phyloP scores from a whole-genome alignment of 2,797 vertebrate genomes.

The Intellagama lesueurii region DNA sequence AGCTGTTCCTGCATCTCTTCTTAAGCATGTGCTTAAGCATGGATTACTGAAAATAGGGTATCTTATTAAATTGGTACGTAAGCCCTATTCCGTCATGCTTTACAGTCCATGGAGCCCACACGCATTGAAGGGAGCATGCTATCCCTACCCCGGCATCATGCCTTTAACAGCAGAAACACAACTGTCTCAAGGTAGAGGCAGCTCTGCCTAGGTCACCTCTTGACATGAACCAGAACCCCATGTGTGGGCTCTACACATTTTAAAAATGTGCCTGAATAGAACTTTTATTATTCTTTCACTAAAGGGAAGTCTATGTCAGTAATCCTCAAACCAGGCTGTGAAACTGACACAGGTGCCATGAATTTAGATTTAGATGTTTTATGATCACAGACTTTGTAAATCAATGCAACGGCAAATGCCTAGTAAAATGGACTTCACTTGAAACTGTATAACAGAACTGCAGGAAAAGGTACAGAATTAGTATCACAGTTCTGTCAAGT shows the following conservation, averaged over 20 bases:
- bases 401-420: neutral
- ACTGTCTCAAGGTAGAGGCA: too few species aligned
- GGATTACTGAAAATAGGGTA: neutral
- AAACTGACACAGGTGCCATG: neutral
- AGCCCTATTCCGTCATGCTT: too few species aligned
- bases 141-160: too few species aligned
- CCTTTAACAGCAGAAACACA: too few species aligned
- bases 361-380: neutral
- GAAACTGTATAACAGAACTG: neutral
- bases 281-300: neutral
- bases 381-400: neutral
- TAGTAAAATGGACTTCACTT: neutral
- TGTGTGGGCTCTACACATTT: too few species aligned
- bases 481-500: neutral
- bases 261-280: too few species aligned
- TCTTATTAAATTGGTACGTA: neutral
- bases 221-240: too few species aligned
- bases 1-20: neutral
- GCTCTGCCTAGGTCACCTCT: too few species aligned
- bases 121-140: too few species aligned
- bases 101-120: too few species aligned
- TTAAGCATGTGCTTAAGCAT: slow-evolving; percentile 10
- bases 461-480: neutral
- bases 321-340: neutral
- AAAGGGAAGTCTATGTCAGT: neutral